Conservation (phyloP, 2,113 vertebrate genomes). For the Calidris pygmaea region DNA sequence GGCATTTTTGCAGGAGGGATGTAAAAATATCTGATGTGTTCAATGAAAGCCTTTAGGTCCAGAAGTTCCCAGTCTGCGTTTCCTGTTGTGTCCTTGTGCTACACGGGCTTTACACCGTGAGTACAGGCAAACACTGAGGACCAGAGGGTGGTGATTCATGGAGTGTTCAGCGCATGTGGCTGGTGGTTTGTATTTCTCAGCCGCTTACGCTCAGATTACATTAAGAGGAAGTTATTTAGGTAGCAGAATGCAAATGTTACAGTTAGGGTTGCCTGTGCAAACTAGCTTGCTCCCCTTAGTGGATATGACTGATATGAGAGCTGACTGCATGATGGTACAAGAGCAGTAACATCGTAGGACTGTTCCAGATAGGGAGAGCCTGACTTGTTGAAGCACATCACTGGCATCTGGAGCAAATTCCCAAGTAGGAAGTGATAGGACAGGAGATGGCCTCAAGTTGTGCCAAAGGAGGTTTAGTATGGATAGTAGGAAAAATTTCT, state of each 20-base stretch:
- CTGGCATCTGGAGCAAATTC: neutral
- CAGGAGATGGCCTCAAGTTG: neutral
- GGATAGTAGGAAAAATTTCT: neutral
- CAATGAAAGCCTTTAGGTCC: neutral
- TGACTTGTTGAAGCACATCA: neutral
- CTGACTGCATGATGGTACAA: accelerated
- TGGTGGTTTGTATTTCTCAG: neutral
- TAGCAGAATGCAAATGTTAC: neutral
- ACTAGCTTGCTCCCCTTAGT: neutral
- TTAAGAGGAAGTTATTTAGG: neutral
- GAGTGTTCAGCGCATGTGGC: neutral
- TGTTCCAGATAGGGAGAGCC: neutral
- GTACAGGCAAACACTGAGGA: neutral
- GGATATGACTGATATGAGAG: neutral
- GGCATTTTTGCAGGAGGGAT: neutral
- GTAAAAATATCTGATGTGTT: neutral
- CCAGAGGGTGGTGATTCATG: neutral
- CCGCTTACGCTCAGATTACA: neutral
- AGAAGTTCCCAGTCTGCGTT: neutral
- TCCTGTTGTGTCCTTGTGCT: neutral
- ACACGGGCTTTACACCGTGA: accelerated
- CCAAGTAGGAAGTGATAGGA: neutral
- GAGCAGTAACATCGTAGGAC: neutral
- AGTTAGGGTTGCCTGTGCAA: neutral
- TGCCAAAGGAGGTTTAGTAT: neutral